phyloP scores from a whole-genome alignment of 1,140 invertebrate species.

The Calosoma granatense region DNA sequence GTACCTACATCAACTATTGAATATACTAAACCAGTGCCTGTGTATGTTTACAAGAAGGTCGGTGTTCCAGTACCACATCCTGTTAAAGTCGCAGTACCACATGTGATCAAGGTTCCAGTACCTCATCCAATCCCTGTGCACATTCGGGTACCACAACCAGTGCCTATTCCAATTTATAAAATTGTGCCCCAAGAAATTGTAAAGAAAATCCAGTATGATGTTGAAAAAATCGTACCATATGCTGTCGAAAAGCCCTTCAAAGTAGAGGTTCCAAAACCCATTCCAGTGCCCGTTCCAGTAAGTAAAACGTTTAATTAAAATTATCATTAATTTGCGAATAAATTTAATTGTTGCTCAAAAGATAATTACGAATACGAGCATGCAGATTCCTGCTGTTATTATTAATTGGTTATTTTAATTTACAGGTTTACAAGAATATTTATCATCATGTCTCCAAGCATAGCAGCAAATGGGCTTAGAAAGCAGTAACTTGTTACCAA shows the following conservation, averaged over 20 bases:
- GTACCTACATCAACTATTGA: constrained; percentile 46
- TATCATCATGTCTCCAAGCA: constrained; percentile 51
- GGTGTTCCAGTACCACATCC: constrained; percentile 65
- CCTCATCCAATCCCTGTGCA: constrained; percentile 64
- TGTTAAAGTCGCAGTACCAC: constrained; percentile 59
- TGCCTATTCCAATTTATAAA: constrained; percentile 63
- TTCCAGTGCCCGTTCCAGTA: constrained; percentile 55
- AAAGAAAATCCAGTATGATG: constrained; percentile 61
- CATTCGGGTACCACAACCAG: constrained; percentile 58
- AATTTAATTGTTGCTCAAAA: no score
- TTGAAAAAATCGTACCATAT: constrained; percentile 66
- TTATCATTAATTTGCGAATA: background rate
- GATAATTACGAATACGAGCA: no score
- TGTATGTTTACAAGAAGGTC: constrained; percentile 64
- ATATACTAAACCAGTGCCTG: constrained; percentile 55
- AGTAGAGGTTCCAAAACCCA: constrained; percentile 66
- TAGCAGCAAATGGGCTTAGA: constrained; percentile 12
- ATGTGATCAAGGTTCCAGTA: constrained; percentile 62
- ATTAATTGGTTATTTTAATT: constrained; percentile 56
- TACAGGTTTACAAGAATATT: constrained; percentile 72
- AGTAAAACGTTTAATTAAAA: background rate
- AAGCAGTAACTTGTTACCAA: no score
- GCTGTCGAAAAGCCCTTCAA: constrained; percentile 67
- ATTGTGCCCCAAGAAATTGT: constrained; percentile 52
- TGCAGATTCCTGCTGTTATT: no score